These are phyloP conservation scores for Contarinia nasturtii DNA, from an alignment of 1,140 invertebrate species.

Conservation along the genomic window DNA sequence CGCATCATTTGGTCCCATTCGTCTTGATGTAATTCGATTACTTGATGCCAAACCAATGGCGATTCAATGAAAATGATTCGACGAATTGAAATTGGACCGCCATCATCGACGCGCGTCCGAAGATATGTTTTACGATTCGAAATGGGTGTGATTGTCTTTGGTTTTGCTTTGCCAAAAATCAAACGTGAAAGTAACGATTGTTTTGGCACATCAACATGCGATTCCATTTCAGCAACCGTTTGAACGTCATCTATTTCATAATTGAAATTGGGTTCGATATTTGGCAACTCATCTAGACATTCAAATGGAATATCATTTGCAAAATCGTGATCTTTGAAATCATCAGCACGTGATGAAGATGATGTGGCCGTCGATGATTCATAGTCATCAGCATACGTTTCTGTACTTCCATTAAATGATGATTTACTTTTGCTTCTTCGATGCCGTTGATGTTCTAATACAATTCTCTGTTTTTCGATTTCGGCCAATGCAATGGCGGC, in stretches of 20 bases:
- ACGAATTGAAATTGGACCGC: constrained; percentile 8
- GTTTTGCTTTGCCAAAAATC: neutral
- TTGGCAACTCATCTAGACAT: too few species aligned
- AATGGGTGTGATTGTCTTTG: neutral
- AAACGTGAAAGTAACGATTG: too few species aligned
- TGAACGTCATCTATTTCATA: too few species aligned
- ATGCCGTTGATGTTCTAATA: too few species aligned
- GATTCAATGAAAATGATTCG: constrained; percentile 14
- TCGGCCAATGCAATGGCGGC: too few species aligned
- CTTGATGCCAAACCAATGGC: constrained; percentile 29
- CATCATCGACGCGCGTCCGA: neutral
- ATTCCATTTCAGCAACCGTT: too few species aligned
- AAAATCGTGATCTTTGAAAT: neutral
- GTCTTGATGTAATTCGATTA: constrained; percentile 33
- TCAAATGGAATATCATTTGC: too few species aligned
- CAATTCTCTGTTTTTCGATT: too few species aligned
- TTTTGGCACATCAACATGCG: too few species aligned
- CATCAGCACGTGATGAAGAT: neutral
- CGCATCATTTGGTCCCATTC: constrained; percentile 31
- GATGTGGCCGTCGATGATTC: constrained; percentile 1
- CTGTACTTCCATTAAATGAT: too few species aligned
- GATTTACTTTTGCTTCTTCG: too few species aligned
- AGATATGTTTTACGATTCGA: neutral
- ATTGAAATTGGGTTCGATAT: too few species aligned
- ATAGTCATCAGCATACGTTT: neutral